Evolutionary conservation across 2,888 invertebrate genomes (phyloP).

Genomic region (Leptinotarsa haldemani): DNA sequence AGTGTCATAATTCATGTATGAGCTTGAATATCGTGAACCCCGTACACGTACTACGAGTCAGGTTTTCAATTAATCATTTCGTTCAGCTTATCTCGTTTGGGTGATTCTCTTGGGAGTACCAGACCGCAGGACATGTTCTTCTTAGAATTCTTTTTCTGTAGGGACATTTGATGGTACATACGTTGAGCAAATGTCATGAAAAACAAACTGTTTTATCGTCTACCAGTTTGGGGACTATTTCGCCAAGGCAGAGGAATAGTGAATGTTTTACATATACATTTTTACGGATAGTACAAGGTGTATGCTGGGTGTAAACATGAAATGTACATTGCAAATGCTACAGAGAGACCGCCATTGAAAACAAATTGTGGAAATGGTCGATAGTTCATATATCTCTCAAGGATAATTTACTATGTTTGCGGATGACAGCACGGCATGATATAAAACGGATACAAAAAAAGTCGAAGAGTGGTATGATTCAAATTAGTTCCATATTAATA

Average conservation of each 20-base stretch:
- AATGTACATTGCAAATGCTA: too few relatives aligned
- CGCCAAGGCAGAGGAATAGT: background rate
- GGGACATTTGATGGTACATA: background rate
- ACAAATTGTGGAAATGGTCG: too few relatives aligned
- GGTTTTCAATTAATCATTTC: background rate
- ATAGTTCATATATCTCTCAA: too few relatives aligned
- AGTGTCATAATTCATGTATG: background rate
- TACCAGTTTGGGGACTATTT: background rate
- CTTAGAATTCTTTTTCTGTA: background rate
- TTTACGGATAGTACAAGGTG: too few relatives aligned
- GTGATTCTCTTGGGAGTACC: background rate
- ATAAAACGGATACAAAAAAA: too few relatives aligned
- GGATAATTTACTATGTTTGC: too few relatives aligned
- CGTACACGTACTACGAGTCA: background rate
- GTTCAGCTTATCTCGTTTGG: background rate
- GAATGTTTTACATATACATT: background rate
- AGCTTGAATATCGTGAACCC: background rate
- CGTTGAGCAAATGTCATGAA: background rate
- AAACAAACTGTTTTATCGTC: background rate
- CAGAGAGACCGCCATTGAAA: too few relatives aligned
- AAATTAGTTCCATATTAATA: too few relatives aligned
- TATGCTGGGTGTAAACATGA: too few relatives aligned
- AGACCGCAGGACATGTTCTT: background rate
- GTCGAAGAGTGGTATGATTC: too few relatives aligned
- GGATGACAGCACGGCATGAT: too few relatives aligned